Base-by-base conservation (phyloP, 2,888 invertebrate genomes). In the Diachrysia chrysitis region DNA sequence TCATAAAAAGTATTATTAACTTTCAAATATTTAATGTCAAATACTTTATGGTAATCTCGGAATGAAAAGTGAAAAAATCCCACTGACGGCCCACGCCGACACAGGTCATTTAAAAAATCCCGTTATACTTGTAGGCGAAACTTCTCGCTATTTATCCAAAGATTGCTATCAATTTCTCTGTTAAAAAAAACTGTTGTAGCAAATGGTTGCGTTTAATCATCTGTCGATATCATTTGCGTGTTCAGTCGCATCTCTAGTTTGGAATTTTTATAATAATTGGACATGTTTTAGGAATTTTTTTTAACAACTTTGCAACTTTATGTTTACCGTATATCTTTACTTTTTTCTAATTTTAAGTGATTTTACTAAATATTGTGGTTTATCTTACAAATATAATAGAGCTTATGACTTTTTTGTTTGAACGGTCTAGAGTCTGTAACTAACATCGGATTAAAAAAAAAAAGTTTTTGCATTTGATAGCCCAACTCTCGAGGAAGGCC, bases 51-150 rank as follows among this genome's bases (percentile, higher is more conserved):
- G 17, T 62, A 23, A 68, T 29, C 60, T 32, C 16, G 23, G 42
- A 16, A 58, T 32, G n/a, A 61, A 63, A 63, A 53, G 7, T 58
- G 46, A 19, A 63, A 69, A 63, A 48, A 55, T 16, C 42, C 42
- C 42, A 56, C 12, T 60, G 54, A 67, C 78, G 48, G 7, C 81
- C 81, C 73, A 79, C 76, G 53, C 76, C 55, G 59, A 58, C 66
- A n/a, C n/a, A n/a, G n/a, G 63, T 66, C 66, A 54, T 19, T 61
- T 58, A 16, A 51, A 56, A 53, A 59, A 75, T 66, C 68, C 73
- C 65, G 78, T 78, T 75, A 81, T 64, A 70, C 37, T 59, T 63
- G 73, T 78, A 78, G 73, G 79, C 73, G 81, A 72, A 75, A 60
- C 53, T 37, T 60, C 54, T 32, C 19, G 48, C 55, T 70, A 72